A percentile compares a stretch with the other conserved stretches of the same genome.
These are phyloP conservation scores for Erythrolamprus reginae DNA, from an alignment of 2,113 vertebrate species.

Conservation along the genomic window DNA sequence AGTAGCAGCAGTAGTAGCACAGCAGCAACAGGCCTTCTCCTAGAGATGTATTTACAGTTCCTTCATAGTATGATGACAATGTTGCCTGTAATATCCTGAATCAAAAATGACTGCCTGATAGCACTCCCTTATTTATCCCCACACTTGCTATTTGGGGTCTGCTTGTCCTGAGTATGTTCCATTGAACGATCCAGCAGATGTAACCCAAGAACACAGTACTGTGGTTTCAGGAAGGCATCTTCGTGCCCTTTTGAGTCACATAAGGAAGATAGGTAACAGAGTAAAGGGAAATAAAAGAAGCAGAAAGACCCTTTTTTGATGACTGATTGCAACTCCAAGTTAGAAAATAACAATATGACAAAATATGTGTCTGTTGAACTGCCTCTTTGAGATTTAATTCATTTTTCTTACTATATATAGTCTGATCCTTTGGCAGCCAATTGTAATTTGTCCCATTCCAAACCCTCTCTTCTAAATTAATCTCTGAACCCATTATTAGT, in stretches of 20 bases:
- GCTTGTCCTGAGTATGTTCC: constrained; percentile 23
- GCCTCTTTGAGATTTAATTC: background rate
- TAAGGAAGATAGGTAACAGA: background rate
- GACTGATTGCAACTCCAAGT: background rate
- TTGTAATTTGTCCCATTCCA: background rate
- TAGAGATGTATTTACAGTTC: background rate
- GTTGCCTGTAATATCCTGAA: constrained; percentile 11
- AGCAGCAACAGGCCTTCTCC: background rate
- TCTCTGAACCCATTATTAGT: background rate
- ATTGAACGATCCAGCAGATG: constrained; percentile 19
- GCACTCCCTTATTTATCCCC: constrained; percentile 1
- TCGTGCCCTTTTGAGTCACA: constrained; percentile 13
- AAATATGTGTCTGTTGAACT: background rate
- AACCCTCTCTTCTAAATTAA: background rate
- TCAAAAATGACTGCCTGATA: constrained; percentile 12
- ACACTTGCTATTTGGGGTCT: constrained; percentile 28
- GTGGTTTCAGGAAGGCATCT: constrained; percentile 10
- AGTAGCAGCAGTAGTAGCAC: background rate
- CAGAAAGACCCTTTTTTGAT: background rate
- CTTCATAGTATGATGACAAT: background rate
- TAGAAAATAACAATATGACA: background rate
- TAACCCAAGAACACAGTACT: constrained; percentile 22
- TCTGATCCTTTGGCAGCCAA: background rate
- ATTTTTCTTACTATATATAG: background rate
- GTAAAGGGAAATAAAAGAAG: background rate